Evolutionary conservation across 2,888 invertebrate genomes (phyloP).

Genomic region (Hipparchia semele): DNA sequence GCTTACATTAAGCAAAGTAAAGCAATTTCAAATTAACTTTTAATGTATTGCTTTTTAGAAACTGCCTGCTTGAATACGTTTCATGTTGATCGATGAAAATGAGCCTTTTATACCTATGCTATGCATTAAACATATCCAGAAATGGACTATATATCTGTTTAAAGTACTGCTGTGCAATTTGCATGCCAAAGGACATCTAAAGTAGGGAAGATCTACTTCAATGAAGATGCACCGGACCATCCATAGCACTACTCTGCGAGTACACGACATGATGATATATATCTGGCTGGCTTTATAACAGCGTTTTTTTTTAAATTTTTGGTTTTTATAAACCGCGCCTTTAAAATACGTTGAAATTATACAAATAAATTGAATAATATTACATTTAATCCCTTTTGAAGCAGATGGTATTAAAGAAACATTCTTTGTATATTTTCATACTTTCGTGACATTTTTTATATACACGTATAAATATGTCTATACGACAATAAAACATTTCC

Average conservation of each 20-base stretch:
- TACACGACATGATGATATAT: neutral
- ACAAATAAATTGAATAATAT: neutral
- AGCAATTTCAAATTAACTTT: no score
- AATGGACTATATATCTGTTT: no score
- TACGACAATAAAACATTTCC: constrained; percentile 39
- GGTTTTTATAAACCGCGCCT: neutral
- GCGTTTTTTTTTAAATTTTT: neutral
- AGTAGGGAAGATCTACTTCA: neutral
- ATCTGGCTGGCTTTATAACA: neutral
- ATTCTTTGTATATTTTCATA: constrained; percentile 36
- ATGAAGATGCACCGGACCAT: neutral
- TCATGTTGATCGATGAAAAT: neutral
- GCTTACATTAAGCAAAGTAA: no score
- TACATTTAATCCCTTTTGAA: constrained; percentile 21
- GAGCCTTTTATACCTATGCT: neutral
- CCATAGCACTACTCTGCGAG: no score
- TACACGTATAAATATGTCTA: constrained; percentile 37
- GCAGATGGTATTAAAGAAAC: constrained; percentile 32
- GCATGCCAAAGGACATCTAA: neutral
- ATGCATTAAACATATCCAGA: no score
- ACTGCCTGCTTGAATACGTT: neutral
- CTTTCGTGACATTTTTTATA: constrained; percentile 38
- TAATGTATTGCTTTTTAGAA: no score
- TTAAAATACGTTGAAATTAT: neutral
- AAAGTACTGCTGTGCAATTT: no score